Percentiles rank a stretch among this genome's conserved stretches.
Conservation (phyloP, 1,140 invertebrate species). For the Cryptotermes secundus region DNA sequence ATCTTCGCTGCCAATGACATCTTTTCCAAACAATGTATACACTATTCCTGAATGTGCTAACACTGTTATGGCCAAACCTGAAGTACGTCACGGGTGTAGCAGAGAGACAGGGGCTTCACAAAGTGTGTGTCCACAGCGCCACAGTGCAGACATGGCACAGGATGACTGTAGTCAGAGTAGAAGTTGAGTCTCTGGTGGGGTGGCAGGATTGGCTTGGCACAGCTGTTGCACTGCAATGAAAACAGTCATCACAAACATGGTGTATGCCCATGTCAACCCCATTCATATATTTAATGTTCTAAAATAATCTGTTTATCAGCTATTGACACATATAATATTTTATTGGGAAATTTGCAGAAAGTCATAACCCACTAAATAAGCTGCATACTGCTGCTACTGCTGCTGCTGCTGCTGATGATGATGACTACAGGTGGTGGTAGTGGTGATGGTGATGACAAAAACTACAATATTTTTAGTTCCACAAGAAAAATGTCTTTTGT, state of each 20-base stretch:
- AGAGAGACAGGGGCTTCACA: conserved; percentile 81
- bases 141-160: conserved; percentile 88
- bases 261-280: no score
- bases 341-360: no score
- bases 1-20: not conserved
- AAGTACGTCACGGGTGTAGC: conserved; percentile 71
- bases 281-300: no score
- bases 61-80: conserved; percentile 78
- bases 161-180: conserved; percentile 94
- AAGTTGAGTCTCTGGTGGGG: conserved; percentile 85
- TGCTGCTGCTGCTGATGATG: no score
- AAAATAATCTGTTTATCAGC: no score
- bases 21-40: not conserved
- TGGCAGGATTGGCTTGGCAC: conserved; percentile 80
- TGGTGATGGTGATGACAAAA: no score
- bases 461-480: no score
- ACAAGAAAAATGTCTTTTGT: no score
- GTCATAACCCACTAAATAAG: no score
- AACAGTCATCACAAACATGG: not conserved
- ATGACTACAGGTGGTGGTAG: no score
- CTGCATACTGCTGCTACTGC: no score
- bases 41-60: not conserved
- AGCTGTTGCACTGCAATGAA: conserved; percentile 79
- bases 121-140: conserved; percentile 89
- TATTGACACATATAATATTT: no score